Base-by-base conservation (phyloP, 2,113 vertebrate genomes). In the Pimephales promelas region DNA sequence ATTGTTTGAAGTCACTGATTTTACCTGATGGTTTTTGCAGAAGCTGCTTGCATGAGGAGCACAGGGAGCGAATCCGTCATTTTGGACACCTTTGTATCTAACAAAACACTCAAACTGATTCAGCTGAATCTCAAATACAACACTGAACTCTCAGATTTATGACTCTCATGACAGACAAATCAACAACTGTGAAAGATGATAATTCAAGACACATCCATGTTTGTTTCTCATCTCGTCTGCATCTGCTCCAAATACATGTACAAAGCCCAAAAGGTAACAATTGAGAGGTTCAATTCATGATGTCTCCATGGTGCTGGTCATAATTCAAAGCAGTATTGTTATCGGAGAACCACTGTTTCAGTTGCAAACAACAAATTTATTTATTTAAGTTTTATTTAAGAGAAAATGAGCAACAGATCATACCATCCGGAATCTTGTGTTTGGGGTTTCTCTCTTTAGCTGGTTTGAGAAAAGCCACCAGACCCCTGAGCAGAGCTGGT, bases 41-140 rank as follows among this genome's bases (percentile, higher is more conserved):
- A 93, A 61, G 96, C 94, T n/a, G 96, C 95, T 90, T 96, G 95
- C 88, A 96, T 94, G 68, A 95, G 31, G 62, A 93, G 94, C 24
- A 77, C 64, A 4, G 92, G 90, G 36, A 93, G 18, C 0, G 92
- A 91, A 8, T 89, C 84, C 2, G 74, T 90, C 68, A 85, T 84
- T 26, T 84, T 84, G 3, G 84, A 83, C 76, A 74, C 81, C 78
- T 87, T 34, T 9, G 85, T 83, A 16, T 90, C 93, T 92, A 86
- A 64, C 49, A 57, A 75, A 81, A 75, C 20, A 68, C 43, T n/a
- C 20, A 57, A 16, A 22, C 1, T 34, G 3, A 3, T 45, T 54
- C 57, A 64, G 13, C 36, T 47, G 36, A 79, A 64, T 31, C 47
- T 64, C 24, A 79, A 59, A 79, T 31, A 22, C 8, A 45, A 8